These are phyloP conservation scores for Dusona sp. DNA, from an alignment of 2,888 invertebrate species.

Conservation along the genomic window DNA sequence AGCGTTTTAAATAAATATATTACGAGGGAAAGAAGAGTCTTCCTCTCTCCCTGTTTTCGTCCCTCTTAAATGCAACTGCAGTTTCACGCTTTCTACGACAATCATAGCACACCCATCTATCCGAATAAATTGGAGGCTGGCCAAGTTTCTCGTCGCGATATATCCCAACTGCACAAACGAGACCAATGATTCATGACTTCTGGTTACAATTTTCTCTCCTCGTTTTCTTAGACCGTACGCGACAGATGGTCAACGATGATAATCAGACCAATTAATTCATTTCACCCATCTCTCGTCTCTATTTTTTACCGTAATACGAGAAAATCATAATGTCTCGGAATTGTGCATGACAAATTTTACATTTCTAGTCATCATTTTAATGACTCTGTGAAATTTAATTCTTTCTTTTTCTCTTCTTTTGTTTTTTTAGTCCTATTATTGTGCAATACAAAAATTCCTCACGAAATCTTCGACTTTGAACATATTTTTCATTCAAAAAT, in stretches of 20 bases:
- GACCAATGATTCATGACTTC: constrained; percentile 44
- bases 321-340: constrained; percentile 30
- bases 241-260: constrained; percentile 26
- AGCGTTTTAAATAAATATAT: constrained; percentile 10
- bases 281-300: constrained; percentile 1
- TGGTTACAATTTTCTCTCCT: constrained; percentile 20
- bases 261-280: constrained; percentile 61
- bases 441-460: no score
- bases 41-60: background rate
- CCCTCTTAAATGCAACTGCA: constrained; percentile 32
- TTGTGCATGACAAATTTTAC: constrained; percentile 19
- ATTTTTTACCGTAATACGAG: constrained; percentile 5
- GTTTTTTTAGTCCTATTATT: no score
- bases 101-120: constrained; percentile 55
- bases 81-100: constrained; percentile 58
- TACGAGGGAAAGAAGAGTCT: constrained; percentile 6
- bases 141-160: constrained; percentile 57
- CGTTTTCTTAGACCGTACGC: constrained; percentile 2
- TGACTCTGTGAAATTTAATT: background rate
- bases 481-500: no score
- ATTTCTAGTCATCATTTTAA: background rate
- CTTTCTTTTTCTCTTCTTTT: background rate
- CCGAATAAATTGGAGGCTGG: constrained; percentile 59
- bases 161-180: background rate
- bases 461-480: no score